Evolutionary conservation across 2,797 vertebrate species (phyloP).

Genomic region (Danio tinwini): DNA sequence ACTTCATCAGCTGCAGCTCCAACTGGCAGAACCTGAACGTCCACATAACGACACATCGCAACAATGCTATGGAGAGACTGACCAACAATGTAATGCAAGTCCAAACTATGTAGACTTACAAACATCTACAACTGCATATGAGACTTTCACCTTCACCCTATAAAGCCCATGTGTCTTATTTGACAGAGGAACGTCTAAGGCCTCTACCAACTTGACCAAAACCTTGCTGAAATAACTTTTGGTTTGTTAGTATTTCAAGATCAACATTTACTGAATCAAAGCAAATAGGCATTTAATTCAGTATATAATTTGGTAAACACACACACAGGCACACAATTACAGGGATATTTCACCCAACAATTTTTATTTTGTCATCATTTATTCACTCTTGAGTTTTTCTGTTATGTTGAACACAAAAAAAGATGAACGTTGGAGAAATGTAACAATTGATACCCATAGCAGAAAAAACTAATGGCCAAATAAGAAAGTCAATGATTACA

Average conservation of each 20-base stretch:
- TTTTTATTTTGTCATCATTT: no score
- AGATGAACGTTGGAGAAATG: no score
- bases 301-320: no score
- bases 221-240: not conserved
- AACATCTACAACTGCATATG: not conserved
- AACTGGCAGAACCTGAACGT: conserved; percentile 42
- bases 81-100: conserved; percentile 21
- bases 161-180: not conserved
- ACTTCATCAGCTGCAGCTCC: conserved; percentile 30
- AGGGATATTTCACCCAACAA: no score
- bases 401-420: no score
- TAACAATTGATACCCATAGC: no score
- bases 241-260: not conserved
- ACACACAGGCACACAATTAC: no score
- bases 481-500: no score
- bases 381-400: no score
- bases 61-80: conserved; percentile 17
- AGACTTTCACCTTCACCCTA: not conserved
- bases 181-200: no score
- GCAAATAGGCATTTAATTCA: not conserved
- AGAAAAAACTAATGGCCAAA: no score
- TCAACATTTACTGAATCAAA: not conserved
- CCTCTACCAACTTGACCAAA: no score
- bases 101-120: not conserved
- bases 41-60: conserved; percentile 37